Evolutionary conservation across 2,888 invertebrate genomes (phyloP), one percentile per base, ranked within the genome.

Genomic region (Anthophora plumipes): DNA sequence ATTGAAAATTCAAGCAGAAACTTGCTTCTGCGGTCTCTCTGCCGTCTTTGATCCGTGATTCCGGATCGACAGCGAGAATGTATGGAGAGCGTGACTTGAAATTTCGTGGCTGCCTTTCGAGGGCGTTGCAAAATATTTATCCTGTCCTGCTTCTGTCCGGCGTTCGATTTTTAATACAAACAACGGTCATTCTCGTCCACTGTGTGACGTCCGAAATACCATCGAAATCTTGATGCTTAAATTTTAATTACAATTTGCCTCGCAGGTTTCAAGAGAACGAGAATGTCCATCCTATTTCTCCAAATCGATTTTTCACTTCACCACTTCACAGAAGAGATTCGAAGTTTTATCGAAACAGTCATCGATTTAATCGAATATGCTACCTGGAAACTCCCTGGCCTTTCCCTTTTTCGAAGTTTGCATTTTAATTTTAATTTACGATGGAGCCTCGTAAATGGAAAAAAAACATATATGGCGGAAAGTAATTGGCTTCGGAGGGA

Each of bases 151-250:
- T 25, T 37, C n/a, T 25, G 41, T 14, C 31, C 48, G 64, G 17
- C 59, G 17, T 25, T 46, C 50, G 64, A 59, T 60, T 71, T 78
- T 59, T 66, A 31, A 70, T 79, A 64, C 43, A 69, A 79, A 74
- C 69, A 77, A 78, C 50, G 22, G 48, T 31, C 50, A 17, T 17
- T 41, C 6, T 41, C 12, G 55, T 48, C 20, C 31, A 14, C 11
- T 31, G 31, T 4, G 4, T 4, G 4, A 1, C 31, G 31, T 31
- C 4, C n/a, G n/a, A 4, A 31, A 31, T 31, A 3, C 4, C 31
- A 4, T 31, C 4, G 31, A 31, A 31, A 3, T 31, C 4, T 31
- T 31, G 31, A 31, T 31, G 1, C 4, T 31, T 4, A 4, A 31
- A 31, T 31, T 31, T 31, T 31, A 31, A 31, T 31, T 31, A n/a